Evolutionary conservation across 2,797 vertebrate species (phyloP), one percentile per base, ranked within the genome.

Genomic region (Pogoniulus pusillus): DNA sequence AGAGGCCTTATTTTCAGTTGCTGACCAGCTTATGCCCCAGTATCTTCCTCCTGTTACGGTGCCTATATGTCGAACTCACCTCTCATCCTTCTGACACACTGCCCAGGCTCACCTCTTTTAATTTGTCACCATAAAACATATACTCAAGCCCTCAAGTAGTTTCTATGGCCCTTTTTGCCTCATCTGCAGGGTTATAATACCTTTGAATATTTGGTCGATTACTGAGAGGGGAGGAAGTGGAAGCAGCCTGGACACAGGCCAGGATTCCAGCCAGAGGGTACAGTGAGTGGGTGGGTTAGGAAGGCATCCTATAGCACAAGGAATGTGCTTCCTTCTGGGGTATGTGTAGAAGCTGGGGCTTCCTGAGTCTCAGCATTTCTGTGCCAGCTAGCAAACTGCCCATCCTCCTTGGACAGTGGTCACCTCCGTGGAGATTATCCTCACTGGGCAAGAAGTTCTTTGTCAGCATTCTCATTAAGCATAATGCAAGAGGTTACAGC

Each of bases 151-250:
- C 65, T 91, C 65, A 39, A 6, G 43, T 82, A 0, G 63, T 94
- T 89, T 89, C 49, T 93, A 41, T 84, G 79, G 49, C 75, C 77
- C n/a, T n/a, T 87, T 69, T 47, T 91, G 55, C 55, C 80, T 86
- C 39, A 53, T 43, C 32, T 88, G 43, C 0, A 1, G 34, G 89
- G 89, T 89, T 83, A 53, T 81, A 87, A 81, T 75, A 78, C 70
- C 53, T 95, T 89, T 70, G 82, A 92, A 63, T 82, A 84, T 90
- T 82, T 76, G 62, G 30, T 85, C 63, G 35, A 88, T 91, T 83
- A 84, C 62, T 74, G 65, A 60, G 75, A 65, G 12, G 30, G 41
- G 41, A 91, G 84, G 79, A 93, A 91, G 76, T 62, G 62, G 78
- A 74, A 87, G 49, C 55, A 58, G 65, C 57, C 37, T 85, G 71